Evolutionary conservation across 53 echinoderm and acorn worm genomes (phyloP).

Genomic region (Echinometra lucunter): DNA sequence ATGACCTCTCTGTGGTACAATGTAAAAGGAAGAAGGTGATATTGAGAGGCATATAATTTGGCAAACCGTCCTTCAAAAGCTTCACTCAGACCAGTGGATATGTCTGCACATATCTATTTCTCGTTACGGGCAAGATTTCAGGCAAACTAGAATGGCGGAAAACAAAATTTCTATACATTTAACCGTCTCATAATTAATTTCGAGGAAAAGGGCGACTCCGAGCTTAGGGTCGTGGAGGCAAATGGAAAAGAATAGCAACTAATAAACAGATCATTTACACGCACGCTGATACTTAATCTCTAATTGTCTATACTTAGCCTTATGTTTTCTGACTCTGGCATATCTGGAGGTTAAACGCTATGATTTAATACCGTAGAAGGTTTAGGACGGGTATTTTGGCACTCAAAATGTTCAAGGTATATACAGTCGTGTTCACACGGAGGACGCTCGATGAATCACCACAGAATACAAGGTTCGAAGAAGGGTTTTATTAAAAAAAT

Average conservation of each 20-base stretch:
- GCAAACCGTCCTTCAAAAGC: not conserved
- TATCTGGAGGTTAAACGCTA: not conserved
- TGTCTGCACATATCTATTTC: conserved; percentile 19
- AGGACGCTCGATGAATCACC: too few species aligned
- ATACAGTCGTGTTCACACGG: not conserved
- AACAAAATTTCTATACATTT: conserved; percentile 16
- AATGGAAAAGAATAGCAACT: not conserved
- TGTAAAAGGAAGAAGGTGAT: not conserved
- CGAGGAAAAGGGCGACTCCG: not conserved
- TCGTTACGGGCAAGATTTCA: conserved; percentile 9
- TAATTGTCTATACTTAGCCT: conserved; percentile 1
- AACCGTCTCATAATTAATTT: conserved; percentile 2
- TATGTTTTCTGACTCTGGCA: not conserved
- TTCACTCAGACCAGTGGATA: not conserved
- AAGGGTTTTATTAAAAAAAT: too few species aligned
- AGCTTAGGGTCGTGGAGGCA: not conserved
- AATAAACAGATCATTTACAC: conserved; percentile 37
- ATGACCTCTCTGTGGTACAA: not conserved
- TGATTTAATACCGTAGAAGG: not conserved
- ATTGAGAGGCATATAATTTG: not conserved
- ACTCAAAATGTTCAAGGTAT: not conserved
- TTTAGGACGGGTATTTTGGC: not conserved
- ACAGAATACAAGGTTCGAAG: too few species aligned
- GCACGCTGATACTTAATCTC: conserved; percentile 21
- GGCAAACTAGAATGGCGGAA: not conserved